These are phyloP conservation scores for Euwallacea similis DNA, from an alignment of 1,140 invertebrate species.

Conservation along the genomic window DNA sequence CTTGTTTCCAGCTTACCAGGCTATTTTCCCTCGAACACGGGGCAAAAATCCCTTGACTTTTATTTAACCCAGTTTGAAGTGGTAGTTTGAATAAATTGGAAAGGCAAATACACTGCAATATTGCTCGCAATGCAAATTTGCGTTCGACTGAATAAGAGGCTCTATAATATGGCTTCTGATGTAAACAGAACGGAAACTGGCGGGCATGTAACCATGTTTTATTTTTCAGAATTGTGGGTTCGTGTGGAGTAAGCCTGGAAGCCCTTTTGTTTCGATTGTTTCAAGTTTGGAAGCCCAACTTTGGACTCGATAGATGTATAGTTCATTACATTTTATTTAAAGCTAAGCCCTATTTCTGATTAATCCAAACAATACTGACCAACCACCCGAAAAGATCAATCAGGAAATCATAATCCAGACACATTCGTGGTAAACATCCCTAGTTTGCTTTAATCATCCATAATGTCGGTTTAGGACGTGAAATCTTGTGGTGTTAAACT, in stretches of 20 bases:
- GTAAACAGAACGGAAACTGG: background rate
- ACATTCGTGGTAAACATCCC: too few species aligned
- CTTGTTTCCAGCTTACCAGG: background rate
- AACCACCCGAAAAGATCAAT: too few species aligned
- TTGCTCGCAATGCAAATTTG: conserved; percentile 6
- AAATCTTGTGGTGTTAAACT: conserved; percentile 13
- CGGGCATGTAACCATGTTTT: background rate
- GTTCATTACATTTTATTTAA: too few species aligned
- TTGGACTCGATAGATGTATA: too few species aligned
- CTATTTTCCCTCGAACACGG: background rate
- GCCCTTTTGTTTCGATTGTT: background rate
- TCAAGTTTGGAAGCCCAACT: background rate
- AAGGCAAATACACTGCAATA: conserved; percentile 3
- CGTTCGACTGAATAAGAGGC: background rate
- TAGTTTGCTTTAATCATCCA: conserved; percentile 1
- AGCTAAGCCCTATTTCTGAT: too few species aligned
- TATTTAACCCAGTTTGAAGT: conserved; percentile 1
- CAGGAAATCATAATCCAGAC: too few species aligned
- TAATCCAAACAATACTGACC: too few species aligned
- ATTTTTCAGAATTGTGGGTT: background rate
- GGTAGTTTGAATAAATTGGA: conserved; percentile 7
- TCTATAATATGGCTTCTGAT: background rate
- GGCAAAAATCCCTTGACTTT: background rate
- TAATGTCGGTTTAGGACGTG: background rate
- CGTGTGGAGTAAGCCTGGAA: background rate